Evolutionary conservation across 2,113 vertebrate species (phyloP), one percentile per base, ranked within the genome.

Genomic region (Petrocephalus zakoni): DNA sequence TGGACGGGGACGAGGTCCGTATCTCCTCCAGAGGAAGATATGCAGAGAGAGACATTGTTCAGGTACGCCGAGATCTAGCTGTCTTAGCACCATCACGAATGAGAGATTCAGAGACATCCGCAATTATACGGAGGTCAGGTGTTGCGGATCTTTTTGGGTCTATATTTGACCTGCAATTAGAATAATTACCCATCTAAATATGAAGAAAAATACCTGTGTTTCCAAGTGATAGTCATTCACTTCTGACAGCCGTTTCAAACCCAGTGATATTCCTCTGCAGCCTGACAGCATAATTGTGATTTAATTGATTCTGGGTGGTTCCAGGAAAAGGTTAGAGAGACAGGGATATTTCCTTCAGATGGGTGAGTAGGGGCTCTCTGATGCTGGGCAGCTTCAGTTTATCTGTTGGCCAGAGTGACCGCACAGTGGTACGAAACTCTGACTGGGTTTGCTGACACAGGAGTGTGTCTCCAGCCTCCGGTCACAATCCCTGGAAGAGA

Each of bases 31-130:
- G 98, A 94, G 98, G 98, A 94, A 96, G 96, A 83, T 97, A 95
- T 78, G 98, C 98, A 0, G 98, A 99, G 95, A 95, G 98, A 91
- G 98, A 99, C 93, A 99, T 99, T 89, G 98, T 99, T 58, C 98
- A 99, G 98, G 98, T 99, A 91, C n/a, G 75, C 42, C 10, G 37
- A n/a, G 34, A 42, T 55, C 15, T 68, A 25, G 25, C 58, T 29
- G 25, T 87, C 86, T 29, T 49, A 19, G 21, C 21, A 1, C 17
- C 21, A 2, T 47, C 8, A 37, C 46, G 11, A 46, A 29, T 52
- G 51, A 46, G 55, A 47, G 25, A 13, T 25, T 58, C 9, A 21
- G 19, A 37, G 55, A 42, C 6, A 3, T 87, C 85, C 47, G n/a
- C 10, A 8, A 53, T 85, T 22, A 85, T 34, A 29, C 29, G 15